Percentiles rank a stretch among this genome's conserved stretches.
Evolutionary conservation across 2,113 vertebrate genomes (phyloP).

Genomic region (Nibea coibor): DNA sequence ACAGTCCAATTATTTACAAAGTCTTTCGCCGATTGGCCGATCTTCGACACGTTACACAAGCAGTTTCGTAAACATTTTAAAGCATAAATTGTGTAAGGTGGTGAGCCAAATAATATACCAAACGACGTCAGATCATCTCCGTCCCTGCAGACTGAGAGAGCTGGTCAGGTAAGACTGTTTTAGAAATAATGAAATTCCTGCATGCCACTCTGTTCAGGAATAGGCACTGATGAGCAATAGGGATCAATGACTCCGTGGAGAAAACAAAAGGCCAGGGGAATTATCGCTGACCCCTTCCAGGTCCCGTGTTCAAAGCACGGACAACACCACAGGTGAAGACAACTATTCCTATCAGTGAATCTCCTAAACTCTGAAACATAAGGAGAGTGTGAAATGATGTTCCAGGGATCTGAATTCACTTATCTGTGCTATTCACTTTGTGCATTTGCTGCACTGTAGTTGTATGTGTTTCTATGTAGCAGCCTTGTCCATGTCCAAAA

Average conservation of each 20-base stretch:
- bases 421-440: too few species aligned
- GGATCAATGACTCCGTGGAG: not conserved
- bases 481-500: not conserved
- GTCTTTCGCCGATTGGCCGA: conserved; percentile 68
- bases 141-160: not conserved
- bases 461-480: too few species aligned
- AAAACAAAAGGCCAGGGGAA: not conserved
- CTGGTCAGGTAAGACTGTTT: conserved; percentile 52
- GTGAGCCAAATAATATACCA: not conserved
- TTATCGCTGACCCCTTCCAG: too few species aligned
- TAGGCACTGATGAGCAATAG: not conserved
- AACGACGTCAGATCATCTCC: not conserved
- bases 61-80: conserved; percentile 67
- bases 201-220: not conserved
- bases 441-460: too few species aligned
- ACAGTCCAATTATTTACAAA: not conserved
- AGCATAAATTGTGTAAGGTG: conserved; percentile 63
- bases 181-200: not conserved
- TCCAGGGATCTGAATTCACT: not conserved
- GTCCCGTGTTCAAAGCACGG: too few species aligned
- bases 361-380: not conserved
- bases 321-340: too few species aligned
- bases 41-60: conserved; percentile 70
- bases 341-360: not conserved
- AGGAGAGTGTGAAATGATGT: not conserved